Base-by-base conservation (phyloP, 2,888 invertebrate species). In the Machimus atricapillus region DNA sequence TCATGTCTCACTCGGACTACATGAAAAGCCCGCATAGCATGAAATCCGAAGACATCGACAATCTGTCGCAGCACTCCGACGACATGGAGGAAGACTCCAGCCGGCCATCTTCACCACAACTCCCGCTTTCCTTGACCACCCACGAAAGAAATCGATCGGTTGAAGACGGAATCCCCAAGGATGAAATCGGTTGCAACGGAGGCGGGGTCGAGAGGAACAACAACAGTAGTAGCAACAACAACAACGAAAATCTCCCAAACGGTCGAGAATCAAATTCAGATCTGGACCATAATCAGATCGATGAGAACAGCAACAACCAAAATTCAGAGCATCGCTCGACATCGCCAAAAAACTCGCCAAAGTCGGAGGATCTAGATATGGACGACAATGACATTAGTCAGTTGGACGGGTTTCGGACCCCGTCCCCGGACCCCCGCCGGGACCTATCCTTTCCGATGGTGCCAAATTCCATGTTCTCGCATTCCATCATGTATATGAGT, bases 401-500 rank as follows among this genome's bases (percentile, higher is more conserved):
- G 43, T 89, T 93, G 89, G 93, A 93, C 34, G 88, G 85, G 79
- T 93, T 91, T 88, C 91, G 92, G 1, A 91, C 93, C 16, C 93
- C 92, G 23, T 92, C 93, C 6, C 92, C 90, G 23, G 89, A 90
- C 93, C 89, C 92, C 90, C 90, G 93, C 91, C 90, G 94, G 91
- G 92, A 93, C 88, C 95, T 97, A 91, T 96, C 97, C 0, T 97
- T 97, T 91, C 96, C 97, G 1, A 94, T 97, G 93, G 96, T 97
- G 58, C 96, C 97, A 83, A 97, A 97, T 91, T 96, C 96, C 0
- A 97, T 97, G 96, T 97, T 97, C 91, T 96, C 96, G 85, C 97
- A 97, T 90, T 96, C 97, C 87, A 97, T 97, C 89, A 97, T 97
- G 97, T 97, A 97, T 91, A 97, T 97, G 97, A 96, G 96, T 90